These are phyloP conservation scores for Agrypnus murinus DNA, from an alignment of 2,888 invertebrate genomes.

Conservation along the genomic window DNA sequence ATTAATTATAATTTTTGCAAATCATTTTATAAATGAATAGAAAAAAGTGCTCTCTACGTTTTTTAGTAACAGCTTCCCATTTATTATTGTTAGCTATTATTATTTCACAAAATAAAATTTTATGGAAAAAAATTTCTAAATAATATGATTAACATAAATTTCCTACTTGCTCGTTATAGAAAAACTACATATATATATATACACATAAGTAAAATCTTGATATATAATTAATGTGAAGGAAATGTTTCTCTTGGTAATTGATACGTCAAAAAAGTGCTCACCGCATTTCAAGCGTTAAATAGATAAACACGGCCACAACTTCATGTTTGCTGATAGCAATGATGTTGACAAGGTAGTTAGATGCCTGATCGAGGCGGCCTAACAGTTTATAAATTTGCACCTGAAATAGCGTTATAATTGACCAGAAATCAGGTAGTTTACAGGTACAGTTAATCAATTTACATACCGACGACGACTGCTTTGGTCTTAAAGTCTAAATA, in stretches of 20 bases:
- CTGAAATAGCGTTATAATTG: slow-evolving; percentile 33
- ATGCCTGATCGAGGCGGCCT: slow-evolving; percentile 27
- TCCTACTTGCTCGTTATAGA: too few relatives aligned
- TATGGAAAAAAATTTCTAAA: too few relatives aligned
- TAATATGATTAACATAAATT: too few relatives aligned
- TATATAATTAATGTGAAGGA: slow-evolving; percentile 17
- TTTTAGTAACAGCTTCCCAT: background rate
- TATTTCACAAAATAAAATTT: too few relatives aligned
- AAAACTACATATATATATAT: too few relatives aligned
- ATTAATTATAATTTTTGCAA: slow-evolving; percentile 13
- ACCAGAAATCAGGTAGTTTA: slow-evolving; percentile 30
- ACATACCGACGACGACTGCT: slow-evolving; percentile 27
- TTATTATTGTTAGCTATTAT: background rate
- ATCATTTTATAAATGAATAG: background rate
- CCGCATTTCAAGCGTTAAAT: slow-evolving; percentile 24
- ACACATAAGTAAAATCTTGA: too few relatives aligned
- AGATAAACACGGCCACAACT: slow-evolving; percentile 21
- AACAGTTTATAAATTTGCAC: slow-evolving; percentile 34
- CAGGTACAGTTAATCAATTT: slow-evolving; percentile 41
- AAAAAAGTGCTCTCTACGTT: background rate
- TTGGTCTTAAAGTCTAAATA: slow-evolving; percentile 18
- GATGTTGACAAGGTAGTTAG: slow-evolving; percentile 35
- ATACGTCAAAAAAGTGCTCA: slow-evolving; percentile 24
- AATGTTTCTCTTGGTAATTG: slow-evolving; percentile 23
- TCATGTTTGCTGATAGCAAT: slow-evolving; percentile 29